These are phyloP conservation scores for Dicaeum eximium DNA, from an alignment of 2,113 vertebrate genomes.

Conservation along the genomic window DNA sequence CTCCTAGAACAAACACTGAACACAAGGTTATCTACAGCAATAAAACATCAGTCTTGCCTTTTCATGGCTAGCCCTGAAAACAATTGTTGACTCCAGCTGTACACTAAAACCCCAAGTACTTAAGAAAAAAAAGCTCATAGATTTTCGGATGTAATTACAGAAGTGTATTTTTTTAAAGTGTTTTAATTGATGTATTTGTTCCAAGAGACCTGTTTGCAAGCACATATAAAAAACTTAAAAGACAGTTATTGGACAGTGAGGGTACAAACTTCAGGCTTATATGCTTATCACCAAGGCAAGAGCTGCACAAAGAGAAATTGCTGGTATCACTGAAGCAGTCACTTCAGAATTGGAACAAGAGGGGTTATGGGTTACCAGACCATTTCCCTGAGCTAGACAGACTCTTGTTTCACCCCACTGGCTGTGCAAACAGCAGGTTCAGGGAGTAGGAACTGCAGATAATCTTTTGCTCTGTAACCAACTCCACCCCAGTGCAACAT, in stretches of 20 bases:
- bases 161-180: neutral
- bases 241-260: neutral
- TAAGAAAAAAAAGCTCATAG: neutral
- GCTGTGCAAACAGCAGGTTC: neutral
- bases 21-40: neutral
- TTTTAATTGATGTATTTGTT: neutral
- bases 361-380: neutral
- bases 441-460: neutral
- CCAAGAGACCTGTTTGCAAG: neutral
- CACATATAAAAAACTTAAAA: neutral
- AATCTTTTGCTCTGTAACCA: neutral
- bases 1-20: neutral
- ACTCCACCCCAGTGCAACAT: neutral
- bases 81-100: neutral
- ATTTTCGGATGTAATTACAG: neutral
- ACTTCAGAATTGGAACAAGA: neutral
- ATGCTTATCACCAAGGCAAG: neutral
- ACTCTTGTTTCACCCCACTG: neutral
- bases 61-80: neutral
- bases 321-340: neutral
- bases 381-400: neutral
- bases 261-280: neutral
- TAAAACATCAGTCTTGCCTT: neutral
- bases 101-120: neutral
- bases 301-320: neutral